Base-by-base conservation (phyloP, 2,797 vertebrate species). In the Manis javanica region DNA sequence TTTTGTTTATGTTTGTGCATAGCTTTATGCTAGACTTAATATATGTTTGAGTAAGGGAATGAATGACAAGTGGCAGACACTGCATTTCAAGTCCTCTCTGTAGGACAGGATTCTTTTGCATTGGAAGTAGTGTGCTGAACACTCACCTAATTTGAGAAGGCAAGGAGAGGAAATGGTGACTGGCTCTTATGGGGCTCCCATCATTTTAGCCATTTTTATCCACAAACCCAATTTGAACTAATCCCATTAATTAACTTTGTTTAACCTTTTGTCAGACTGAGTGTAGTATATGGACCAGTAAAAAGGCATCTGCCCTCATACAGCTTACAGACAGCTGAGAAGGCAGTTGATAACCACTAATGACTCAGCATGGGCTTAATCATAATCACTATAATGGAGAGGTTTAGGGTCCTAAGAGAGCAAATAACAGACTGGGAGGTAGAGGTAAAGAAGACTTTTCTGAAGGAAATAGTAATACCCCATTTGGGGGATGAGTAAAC, bases 141-240 rank as follows among this genome's bases (percentile, higher is more conserved):
- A 78, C 66, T 53, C 31, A 59, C 21, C 61, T 42, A 89, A 79
- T 93, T 93, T 69, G 59, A 14, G 31, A 91, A 91, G 8, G 18
- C 34, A 42, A 84, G 29, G 63, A 94, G 34, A 87, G 14, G 23
- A 24, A 91, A 61, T 59, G 29, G 16, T 86, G 46, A 63, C 57
- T 68, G 78, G n/a, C 34, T 93, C 77, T 87, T 86, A 57, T 37
- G 42, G 18, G 51, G 23, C 69, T 93, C 53, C 53, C 53, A 82
- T 39, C 94, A 31, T 82, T 94, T 39, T 90, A 95, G 64, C 59
- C 37, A 49, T 82, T 97, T 95, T 95, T 86, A 88, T 91, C 12
- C 46, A 82, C 89, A 94, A 94, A 77, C 51, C 31, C 18, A 89
- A 18, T 15, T 95, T 95, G 39, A 34, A 34, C 37, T 90, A 74